Conservation (phyloP, 2,888 invertebrate species). For the Heliconius charithonia region DNA sequence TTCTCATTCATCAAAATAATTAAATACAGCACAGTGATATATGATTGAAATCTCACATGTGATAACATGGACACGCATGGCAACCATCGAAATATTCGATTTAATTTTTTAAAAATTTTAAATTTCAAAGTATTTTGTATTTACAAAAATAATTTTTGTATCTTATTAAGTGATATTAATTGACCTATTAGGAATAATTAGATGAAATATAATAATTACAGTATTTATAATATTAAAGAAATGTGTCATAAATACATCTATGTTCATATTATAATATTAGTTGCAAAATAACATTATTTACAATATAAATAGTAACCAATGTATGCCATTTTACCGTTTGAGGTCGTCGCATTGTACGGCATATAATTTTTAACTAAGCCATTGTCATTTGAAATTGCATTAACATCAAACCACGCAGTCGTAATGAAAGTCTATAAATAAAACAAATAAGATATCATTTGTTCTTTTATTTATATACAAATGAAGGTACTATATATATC, state of each 20-base stretch:
- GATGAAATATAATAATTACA: background rate
- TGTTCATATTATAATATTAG: background rate
- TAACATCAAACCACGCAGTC: conserved; percentile 4
- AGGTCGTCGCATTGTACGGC: conserved; percentile 36
- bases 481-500: background rate
- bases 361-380: conserved; percentile 36
- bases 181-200: background rate
- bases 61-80: no score
- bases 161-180: background rate
- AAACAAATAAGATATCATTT: background rate
- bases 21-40: background rate
- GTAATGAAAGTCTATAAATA: conserved; percentile 8
- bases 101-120: background rate
- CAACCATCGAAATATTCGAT: background rate
- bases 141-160: background rate
- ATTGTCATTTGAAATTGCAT: conserved; percentile 41
- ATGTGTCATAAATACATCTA: background rate
- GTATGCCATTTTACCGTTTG: conserved; percentile 18
- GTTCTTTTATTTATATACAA: background rate
- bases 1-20: conserved; percentile 18
- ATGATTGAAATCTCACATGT: background rate
- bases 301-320: no score
- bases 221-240: background rate
- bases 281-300: conserved; percentile 7
- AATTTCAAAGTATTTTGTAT: no score